These are phyloP conservation scores for Sylvilagus bachmani DNA, from an alignment of 2,113 vertebrate species.

Conservation along the genomic window DNA sequence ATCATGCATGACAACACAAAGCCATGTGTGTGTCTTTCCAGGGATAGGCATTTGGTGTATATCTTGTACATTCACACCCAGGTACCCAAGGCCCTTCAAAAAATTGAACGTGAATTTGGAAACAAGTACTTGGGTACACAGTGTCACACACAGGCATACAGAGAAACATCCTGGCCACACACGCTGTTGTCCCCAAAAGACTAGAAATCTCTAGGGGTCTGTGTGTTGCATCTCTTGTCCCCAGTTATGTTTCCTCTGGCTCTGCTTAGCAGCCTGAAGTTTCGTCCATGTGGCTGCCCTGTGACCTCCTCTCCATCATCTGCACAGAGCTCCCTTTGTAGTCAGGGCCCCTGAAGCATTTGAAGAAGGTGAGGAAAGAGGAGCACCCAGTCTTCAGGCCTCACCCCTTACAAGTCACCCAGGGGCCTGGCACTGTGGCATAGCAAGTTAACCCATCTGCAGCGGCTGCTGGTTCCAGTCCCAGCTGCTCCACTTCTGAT, in stretches of 20 bases:
- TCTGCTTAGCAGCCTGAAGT: neutral
- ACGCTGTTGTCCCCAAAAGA: neutral
- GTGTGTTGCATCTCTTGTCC: neutral
- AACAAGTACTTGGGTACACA: neutral
- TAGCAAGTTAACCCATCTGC: no score
- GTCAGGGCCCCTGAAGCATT: neutral
- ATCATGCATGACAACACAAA: neutral
- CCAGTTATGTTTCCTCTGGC: neutral
- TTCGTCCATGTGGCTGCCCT: neutral
- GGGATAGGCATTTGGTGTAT: no score
- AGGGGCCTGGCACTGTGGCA: no score
- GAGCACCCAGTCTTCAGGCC: neutral
- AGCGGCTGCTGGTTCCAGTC: no score
- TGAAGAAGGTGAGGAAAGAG: neutral
- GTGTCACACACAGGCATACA: neutral
- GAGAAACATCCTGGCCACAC: neutral
- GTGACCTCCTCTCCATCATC: neutral
- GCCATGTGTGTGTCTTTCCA: neutral
- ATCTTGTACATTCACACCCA: neutral
- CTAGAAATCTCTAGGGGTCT: neutral
- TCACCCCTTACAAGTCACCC: neutral
- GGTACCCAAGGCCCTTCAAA: neutral
- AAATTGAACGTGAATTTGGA: neutral
- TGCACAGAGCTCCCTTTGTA: neutral
- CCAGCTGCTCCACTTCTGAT: no score